Percentiles rank a stretch among this genome's conserved stretches.
Evolutionary conservation across 1,140 invertebrate species (phyloP).

Genomic region (Monomorium pharaonis): DNA sequence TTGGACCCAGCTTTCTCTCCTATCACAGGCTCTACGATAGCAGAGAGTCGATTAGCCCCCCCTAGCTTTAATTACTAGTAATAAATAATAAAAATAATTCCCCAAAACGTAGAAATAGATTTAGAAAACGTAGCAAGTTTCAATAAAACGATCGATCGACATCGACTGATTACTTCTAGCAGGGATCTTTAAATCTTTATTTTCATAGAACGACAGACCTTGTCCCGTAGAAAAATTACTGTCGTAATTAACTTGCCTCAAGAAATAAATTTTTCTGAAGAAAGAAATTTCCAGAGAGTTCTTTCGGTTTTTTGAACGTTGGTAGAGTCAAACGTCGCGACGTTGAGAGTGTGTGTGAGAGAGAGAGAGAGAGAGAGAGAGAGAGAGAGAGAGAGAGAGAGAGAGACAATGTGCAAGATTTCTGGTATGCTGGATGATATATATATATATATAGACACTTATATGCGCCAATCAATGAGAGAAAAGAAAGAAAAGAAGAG

Average conservation of each 20-base stretch:
- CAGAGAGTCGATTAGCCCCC: not conserved
- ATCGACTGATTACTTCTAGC: too few species aligned
- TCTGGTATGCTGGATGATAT: not conserved
- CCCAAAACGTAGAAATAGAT: not conserved
- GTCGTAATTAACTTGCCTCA: not conserved
- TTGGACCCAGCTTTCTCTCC: not conserved
- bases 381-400: too few species aligned
- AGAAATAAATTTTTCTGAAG: not conserved
- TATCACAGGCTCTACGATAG: not conserved
- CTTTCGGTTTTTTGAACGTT: not conserved
- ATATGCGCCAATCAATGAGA: not conserved
- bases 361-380: too few species aligned
- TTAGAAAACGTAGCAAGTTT: not conserved
- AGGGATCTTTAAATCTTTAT: not conserved
- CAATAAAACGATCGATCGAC: not conserved
- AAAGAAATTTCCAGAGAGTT: not conserved
- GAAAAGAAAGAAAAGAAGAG: not conserved
- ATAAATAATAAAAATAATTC: not conserved
- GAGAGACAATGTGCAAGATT: not conserved
- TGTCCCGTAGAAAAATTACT: not conserved
- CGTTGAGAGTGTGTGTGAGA: not conserved
- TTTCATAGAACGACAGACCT: not conserved
- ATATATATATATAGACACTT: not conserved
- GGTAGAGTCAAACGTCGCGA: not conserved
- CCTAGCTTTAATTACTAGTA: too few species aligned